Evolutionary conservation across 2,888 invertebrate species (phyloP).

Genomic region (Danaus chrysippus): DNA sequence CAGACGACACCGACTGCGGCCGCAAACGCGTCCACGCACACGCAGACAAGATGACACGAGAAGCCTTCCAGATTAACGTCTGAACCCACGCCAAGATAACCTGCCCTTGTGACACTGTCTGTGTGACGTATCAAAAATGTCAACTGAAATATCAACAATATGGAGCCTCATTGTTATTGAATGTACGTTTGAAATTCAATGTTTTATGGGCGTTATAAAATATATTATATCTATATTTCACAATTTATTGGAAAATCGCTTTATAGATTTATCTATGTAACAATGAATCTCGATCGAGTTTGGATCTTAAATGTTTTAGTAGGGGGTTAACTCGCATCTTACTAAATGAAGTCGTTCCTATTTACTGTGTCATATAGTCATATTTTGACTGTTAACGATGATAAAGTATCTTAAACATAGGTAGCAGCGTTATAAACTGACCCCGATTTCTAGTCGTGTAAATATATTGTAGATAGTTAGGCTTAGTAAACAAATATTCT

Average conservation of each 20-base stretch:
- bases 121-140: no score
- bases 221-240: background rate
- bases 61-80: constrained; percentile 90
- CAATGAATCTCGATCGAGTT: background rate
- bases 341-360: constrained; percentile 25
- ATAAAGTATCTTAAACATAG: constrained; percentile 5
- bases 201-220: no score
- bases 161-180: no score
- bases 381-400: constrained; percentile 17
- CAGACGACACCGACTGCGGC: constrained; percentile 84
- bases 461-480: constrained; percentile 67
- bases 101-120: background rate
- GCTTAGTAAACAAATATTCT: constrained; percentile 39
- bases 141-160: no score
- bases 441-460: constrained; percentile 51
- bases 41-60: constrained; percentile 75
- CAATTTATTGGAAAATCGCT: background rate
- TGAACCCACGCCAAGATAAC: constrained; percentile 43
- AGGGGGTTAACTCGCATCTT: constrained; percentile 7
- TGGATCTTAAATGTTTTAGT: constrained; percentile 6
- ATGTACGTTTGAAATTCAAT: no score
- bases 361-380: constrained; percentile 24
- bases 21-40: constrained; percentile 54
- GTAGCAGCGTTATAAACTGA: constrained; percentile 15
- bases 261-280: constrained; percentile 4